Base-by-base conservation (phyloP, 2,113 vertebrate species). In the Lagopus leucura region DNA sequence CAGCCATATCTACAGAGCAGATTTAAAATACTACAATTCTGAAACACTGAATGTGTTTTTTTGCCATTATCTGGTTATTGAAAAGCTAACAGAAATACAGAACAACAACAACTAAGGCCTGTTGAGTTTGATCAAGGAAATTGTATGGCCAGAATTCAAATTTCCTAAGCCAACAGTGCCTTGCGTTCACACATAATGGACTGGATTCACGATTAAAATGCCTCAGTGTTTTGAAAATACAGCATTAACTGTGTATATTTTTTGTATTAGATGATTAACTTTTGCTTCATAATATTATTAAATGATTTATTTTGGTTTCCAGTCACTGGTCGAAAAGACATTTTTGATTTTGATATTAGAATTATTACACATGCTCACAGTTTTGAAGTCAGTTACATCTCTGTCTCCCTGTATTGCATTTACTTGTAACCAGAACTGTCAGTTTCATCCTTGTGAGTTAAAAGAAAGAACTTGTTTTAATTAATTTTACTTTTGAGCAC, bases 391-490 rank as follows among this genome's bases (percentile, higher is more conserved):
- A 48, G 24, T 45, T 82, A 58, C 16, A 5, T 43, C n/a, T 75
- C 18, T 73, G 11, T 63, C 66, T 74, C 43, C 17, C 48, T 93
- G 71, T 18, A 55, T 86, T 94, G 32, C 57, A 38, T 89, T 86
- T 94, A 64, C 18, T 47, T 86, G 10, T 57, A 74, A 45, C 11
- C 34, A 82, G 32, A 86, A 48, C 43, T 86, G n/a, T 60, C 34
- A 67, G 30, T 81, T 76, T 90, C 48, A 81, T 17, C 15, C 85
- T 91, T 78, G 42, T 8, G 82, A 91, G 75, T 72, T 54, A 61
- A 64, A 81, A 66, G 43, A 74, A 55, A 82, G 15, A 66, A 58
- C 86, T 94, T 82, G 25, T 81, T 92, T 93, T 82, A 69, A 71
- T 94, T 34, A 24, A 38, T 80, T 94, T 91, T 38, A 48, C 30